Evolutionary conservation across 2,888 invertebrate species (phyloP).

Genomic region (Xanthorhoe spadicearia): DNA sequence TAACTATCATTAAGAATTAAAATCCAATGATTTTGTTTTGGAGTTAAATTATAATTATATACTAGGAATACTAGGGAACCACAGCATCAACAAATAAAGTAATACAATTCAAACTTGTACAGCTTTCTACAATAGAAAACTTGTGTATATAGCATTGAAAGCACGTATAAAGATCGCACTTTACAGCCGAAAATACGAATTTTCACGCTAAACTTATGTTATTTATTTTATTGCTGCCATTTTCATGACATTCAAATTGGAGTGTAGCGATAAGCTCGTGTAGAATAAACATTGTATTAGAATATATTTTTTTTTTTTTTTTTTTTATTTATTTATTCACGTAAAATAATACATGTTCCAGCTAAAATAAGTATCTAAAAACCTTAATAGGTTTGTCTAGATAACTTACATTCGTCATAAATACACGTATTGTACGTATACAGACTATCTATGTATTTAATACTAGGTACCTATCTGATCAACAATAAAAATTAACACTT

Average conservation of each 20-base stretch:
- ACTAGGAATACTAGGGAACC: not conserved
- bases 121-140: conserved; percentile 23
- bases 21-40: not conserved
- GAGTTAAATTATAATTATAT: not conserved
- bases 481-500: no score
- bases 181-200: conserved; percentile 14
- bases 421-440: no score
- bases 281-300: conserved; percentile 8
- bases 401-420: no score
- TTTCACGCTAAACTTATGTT: conserved; percentile 14
- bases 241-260: conserved; percentile 13
- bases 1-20: not conserved
- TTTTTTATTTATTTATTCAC: no score
- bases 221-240: conserved; percentile 22
- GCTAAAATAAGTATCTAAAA: no score
- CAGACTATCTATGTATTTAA: no score
- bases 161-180: conserved; percentile 15
- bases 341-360: no score
- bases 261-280: conserved; percentile 11
- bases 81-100: not conserved
- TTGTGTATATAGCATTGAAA: conserved; percentile 12
- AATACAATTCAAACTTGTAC: conserved; percentile 10
- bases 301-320: no score
- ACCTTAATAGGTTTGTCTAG: no score
- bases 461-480: no score